Conservation (phyloP, 1,140 invertebrate species). For the Psilanteris sp. region DNA sequence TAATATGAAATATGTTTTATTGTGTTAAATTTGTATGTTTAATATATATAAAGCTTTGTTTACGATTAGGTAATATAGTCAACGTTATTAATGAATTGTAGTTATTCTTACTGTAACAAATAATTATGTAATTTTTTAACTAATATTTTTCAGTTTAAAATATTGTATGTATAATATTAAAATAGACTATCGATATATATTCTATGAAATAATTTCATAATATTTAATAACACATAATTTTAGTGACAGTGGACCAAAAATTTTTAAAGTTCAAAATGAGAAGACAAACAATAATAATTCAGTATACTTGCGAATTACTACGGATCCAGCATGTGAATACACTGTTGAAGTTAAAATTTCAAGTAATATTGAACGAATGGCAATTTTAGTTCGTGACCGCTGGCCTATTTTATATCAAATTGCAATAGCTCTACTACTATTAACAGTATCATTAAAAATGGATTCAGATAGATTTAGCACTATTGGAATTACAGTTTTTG, state of each 20-base stretch:
- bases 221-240: conserved; percentile 54
- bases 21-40: too few species aligned
- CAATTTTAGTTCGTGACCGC: conserved; percentile 71
- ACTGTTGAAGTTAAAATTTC: conserved; percentile 72
- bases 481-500: conserved; percentile 63
- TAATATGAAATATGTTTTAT: too few species aligned
- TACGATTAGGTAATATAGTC: too few species aligned
- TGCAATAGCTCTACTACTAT: conserved; percentile 70
- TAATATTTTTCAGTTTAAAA: too few species aligned
- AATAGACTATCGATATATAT: too few species aligned
- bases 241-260: conserved; percentile 78
- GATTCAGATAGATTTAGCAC: conserved; percentile 51
- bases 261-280: conserved; percentile 79
- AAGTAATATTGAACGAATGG: conserved; percentile 69
- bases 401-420: conserved; percentile 73
- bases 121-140: too few species aligned
- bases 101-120: too few species aligned
- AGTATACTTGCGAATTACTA: conserved; percentile 79
- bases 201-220: conserved; percentile 7
- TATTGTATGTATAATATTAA: too few species aligned
- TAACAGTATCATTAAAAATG: conserved; percentile 70
- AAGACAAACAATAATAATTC: conserved; percentile 70
- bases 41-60: too few species aligned
- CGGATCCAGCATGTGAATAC: conserved; percentile 83
- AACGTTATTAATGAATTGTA: too few species aligned